Evolutionary conservation across 2,113 vertebrate genomes (phyloP).

Genomic region (Fregetta grallaria): DNA sequence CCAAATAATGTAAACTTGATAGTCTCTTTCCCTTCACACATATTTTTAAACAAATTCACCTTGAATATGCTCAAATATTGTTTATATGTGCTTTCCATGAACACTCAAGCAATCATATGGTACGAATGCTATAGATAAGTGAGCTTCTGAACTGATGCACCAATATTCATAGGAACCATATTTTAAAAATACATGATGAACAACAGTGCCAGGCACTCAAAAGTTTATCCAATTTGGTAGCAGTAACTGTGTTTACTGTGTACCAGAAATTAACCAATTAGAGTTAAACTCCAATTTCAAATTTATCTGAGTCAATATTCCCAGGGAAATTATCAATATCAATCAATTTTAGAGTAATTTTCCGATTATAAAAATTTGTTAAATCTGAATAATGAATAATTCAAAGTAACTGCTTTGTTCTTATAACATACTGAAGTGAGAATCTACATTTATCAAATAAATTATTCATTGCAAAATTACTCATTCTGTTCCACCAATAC

Average conservation of each 20-base stretch:
- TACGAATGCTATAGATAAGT: background rate
- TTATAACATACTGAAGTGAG: background rate
- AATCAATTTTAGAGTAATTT: background rate
- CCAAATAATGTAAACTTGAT: background rate
- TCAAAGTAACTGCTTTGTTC: background rate
- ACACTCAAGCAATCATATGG: background rate
- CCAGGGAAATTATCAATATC: background rate
- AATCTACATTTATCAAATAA: constrained; percentile 38
- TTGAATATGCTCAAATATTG: background rate
- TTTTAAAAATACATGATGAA: background rate
- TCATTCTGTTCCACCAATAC: constrained; percentile 24
- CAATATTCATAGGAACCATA: background rate
- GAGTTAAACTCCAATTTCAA: background rate
- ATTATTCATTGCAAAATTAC: constrained; percentile 40
- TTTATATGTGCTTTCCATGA: background rate
- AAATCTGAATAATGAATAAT: constrained; percentile 22
- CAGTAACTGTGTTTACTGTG: background rate
- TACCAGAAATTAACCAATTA: background rate
- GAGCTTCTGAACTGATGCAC: background rate
- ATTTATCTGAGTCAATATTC: background rate
- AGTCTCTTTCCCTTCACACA: background rate
- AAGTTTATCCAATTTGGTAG: background rate
- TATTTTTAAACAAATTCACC: background rate
- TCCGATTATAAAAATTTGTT: background rate
- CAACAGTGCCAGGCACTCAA: background rate